Evolutionary conservation across 1,140 invertebrate genomes (phyloP).

Genomic region (Brachionus koreanus): DNA sequence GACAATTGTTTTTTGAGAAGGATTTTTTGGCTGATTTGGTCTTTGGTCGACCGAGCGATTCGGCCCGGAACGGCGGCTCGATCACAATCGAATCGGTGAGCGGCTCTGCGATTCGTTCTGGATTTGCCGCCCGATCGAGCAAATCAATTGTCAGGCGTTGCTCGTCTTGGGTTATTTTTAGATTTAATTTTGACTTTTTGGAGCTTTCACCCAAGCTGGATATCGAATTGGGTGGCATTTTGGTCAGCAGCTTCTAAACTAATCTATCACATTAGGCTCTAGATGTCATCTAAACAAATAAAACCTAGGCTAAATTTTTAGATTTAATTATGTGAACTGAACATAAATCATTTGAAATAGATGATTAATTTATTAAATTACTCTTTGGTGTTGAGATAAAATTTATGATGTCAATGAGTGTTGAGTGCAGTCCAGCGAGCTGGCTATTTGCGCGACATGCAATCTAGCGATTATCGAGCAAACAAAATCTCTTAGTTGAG

Average conservation of each 20-base stretch:
- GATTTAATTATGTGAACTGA: background rate
- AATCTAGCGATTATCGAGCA: background rate
- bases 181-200: background rate
- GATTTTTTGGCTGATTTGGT: background rate
- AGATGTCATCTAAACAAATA: background rate
- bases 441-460: background rate
- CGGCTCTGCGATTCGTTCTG: background rate
- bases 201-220: background rate
- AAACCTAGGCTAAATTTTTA: background rate
- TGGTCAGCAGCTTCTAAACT: background rate
- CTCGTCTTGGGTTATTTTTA: conserved; percentile 5
- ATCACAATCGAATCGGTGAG: background rate
- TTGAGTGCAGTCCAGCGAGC: background rate
- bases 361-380: background rate
- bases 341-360: background rate
- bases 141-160: background rate
- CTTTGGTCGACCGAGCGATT: background rate
- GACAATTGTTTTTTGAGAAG: background rate
- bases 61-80: background rate
- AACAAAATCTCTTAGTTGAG: background rate
- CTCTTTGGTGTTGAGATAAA: background rate
- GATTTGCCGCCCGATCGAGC: background rate
- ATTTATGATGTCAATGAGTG: background rate
- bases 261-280: background rate
- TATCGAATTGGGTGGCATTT: background rate